Evolutionary conservation across 2,888 invertebrate genomes (phyloP), one percentile per base, ranked within the genome.

Genomic region (Amphipyra berbera): DNA sequence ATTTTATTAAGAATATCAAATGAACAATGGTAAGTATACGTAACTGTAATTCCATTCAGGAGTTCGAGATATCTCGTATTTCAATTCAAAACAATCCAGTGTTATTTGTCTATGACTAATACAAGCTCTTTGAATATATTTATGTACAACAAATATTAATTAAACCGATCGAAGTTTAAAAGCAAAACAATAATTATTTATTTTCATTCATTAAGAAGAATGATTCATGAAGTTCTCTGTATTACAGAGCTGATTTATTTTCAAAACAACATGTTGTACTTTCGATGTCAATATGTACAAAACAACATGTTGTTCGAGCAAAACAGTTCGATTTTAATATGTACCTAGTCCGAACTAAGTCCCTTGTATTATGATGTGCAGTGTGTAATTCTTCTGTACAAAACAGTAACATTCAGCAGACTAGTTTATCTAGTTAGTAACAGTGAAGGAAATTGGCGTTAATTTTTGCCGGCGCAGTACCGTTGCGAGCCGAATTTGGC

Each of bases 401-500:
- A 33, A 58, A 75, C 15, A 49, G 63, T 48, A 62, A 41, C n/a
- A 58, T 65, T 55, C 41, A 60, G 35, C 14, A 59, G 44, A 48
- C 55, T 52, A 66, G 49, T 74, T 78, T 64, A 68, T 71, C 63
- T 68, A 68, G 54, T 69, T 69, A 68, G 56, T 52, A 65, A 71
- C 66, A 62, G 60, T 62, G 13, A 81, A 78, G 80, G 81, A 83
- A 82, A 81, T 82, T 76, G 82, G 81, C 86, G 85, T 88, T 88
- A 89, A 88, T 90, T 90, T 83, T 88, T 80, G 83, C 84, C 83
- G 82, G 76, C 73, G 59, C 81, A 81, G 91, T 94, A 90, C 94
- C 94, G 94, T 95, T 95, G 91, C 77, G 82, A 70, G 82, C 88
- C 89, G 85, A 94, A 92, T 92, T 93, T 85, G 89, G 90, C 76